Base-by-base conservation (phyloP, 2,888 invertebrate genomes). In the Tiliacea citrago region DNA sequence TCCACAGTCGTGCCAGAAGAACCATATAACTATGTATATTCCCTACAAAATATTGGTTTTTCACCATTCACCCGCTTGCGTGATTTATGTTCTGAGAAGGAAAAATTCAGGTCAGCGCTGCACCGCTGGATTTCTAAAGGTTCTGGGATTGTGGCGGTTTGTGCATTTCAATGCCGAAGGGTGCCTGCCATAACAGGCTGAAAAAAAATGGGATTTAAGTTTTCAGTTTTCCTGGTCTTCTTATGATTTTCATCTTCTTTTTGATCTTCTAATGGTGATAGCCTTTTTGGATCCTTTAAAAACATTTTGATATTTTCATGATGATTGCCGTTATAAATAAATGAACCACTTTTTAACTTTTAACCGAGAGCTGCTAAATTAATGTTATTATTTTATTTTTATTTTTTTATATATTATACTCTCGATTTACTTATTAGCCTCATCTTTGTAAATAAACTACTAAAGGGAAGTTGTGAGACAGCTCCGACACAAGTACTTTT, bases 41-140 rank as follows among this genome's bases (percentile, higher is more conserved):
- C 57, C 51, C 51, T 42, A 76, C 75, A 70, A 84, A 86, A 84
- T 84, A 83, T 79, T 84, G 74, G 79, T 79, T 69, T 86, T 84
- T 79, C 73, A 72, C 79, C 72, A 76, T 74, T 79, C 80, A 79
- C 68, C 58, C 70, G 71, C 71, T 78, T 68, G 68, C 60, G 75
- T 76, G 86, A 84, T 86, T 84, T 79, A 86, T 79, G 58, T 72
- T 72, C 49, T 39, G 68, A 67, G 75, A 76, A 47, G 83, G 76
- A 73, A 83, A 82, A 72, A 84, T 79, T 76, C 35, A 68, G 83
- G 72, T 79, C 75, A 75, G 47, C 68, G 60, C 75, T 77, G 67
- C 81, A 81, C 5, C 60, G 77, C 77, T 72, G 77, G 12, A 81
- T 51, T 72, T 80, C 68, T 66, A 69, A 69, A 84, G 58, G 70